Base-by-base conservation (phyloP, 1,140 invertebrate species). In the Alviniconcha marisindica region DNA sequence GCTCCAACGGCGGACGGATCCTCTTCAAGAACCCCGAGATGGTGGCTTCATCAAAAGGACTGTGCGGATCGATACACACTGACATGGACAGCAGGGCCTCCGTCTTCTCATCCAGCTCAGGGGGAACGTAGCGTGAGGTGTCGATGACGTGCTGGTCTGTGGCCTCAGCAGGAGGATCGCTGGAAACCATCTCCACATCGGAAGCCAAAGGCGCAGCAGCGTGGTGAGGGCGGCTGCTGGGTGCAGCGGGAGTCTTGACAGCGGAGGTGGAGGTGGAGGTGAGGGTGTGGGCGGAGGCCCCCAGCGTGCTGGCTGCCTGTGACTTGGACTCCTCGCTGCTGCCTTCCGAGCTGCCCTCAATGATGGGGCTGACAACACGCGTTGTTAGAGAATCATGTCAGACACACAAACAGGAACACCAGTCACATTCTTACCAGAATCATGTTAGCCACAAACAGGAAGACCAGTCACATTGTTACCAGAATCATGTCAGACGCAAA, bases 11-110 rank as follows among this genome's bases (percentile, higher is more conserved):
- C n/a, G 83, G 77, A 14, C 84, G 40, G 31, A 93, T 78, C 0
- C 78, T 81, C 33, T 79, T 54, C 31, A 93, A 78, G 44, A 93
- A 81, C n/a, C 87, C 82, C 15, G 84, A 76, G n/a, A 88, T 87
- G 12, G 90, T 78, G 5, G 89, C 83, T 12, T 86, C 82, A 86
- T 92, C 91, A 89, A 93, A 93, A 4, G 93, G 93, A 84, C 93
- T 87, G 24, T 88, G 88, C 18, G 91, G 87, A 85, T 93, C 88
- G 12, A 91, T 88, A 5, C 80, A 81, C 4, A 90, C 82, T 1
- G 89, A 89, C 66, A 81, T 82, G 33, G 84, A 85, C 83, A 89
- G 66, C 31, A 88, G 51, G n/a, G 86, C 84, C 77, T 88, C 86
- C 36, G 88, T 88, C 63, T 85, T 84, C 74, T 84, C 83, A 63